Conservation (phyloP, 2,888 invertebrate species). For the Drosophila anomalata region DNA sequence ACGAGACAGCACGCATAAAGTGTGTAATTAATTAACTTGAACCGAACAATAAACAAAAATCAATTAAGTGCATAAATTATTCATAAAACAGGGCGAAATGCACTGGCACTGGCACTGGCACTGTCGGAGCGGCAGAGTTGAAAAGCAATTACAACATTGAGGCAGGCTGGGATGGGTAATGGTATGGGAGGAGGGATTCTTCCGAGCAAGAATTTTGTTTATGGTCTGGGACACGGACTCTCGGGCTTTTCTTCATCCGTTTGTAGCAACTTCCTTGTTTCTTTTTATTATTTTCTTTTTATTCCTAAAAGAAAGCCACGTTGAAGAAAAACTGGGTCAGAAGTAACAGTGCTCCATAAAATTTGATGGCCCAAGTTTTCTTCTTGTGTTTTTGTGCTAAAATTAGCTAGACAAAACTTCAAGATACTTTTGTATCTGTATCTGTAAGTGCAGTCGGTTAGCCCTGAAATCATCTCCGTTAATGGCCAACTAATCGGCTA, state of each 20-base stretch:
- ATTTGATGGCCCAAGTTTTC: slow-evolving; percentile 54
- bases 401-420: slow-evolving; percentile 27
- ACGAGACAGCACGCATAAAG: slow-evolving; percentile 43
- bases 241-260: slow-evolving; percentile 16
- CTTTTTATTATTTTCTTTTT: background rate
- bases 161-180: background rate
- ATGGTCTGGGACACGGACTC: slow-evolving; percentile 38
- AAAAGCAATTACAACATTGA: slow-evolving; percentile 53
- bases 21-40: slow-evolving; percentile 69
- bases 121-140: slow-evolving; percentile 5
- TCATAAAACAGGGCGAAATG: slow-evolving; percentile 55
- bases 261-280: slow-evolving; percentile 26
- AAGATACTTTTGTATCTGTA: slow-evolving; percentile 16
- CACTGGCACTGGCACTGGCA: background rate
- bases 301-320: background rate
- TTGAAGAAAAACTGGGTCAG: slow-evolving; percentile 29
- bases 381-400: slow-evolving; percentile 13
- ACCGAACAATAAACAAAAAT: slow-evolving; percentile 72
- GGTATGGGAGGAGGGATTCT: slow-evolving; percentile 16
- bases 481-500: slow-evolving; percentile 70
- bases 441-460: slow-evolving; percentile 17
- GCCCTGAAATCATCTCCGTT: slow-evolving; percentile 41
- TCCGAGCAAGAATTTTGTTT: slow-evolving; percentile 54
- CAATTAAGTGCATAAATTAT: slow-evolving; percentile 76
- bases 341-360: slow-evolving; percentile 47